Conservation (phyloP, 2,113 vertebrate species). For the Benitochromis conjunctus region DNA sequence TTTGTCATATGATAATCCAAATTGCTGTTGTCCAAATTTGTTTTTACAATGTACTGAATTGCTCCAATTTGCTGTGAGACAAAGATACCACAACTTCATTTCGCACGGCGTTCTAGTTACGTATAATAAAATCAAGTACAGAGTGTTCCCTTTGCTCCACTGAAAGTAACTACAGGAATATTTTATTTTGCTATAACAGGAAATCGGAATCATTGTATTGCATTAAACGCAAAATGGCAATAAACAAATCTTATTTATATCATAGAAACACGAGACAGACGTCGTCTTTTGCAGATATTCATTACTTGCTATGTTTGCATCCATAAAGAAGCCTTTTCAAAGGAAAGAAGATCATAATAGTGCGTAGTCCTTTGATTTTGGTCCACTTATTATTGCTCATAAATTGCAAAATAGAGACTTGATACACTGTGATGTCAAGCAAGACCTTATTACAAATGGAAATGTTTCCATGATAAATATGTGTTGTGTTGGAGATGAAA, state of each 20-base stretch:
- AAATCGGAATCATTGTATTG: conserved; percentile 27
- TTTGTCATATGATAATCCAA: conserved; percentile 28
- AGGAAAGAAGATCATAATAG: conserved; percentile 38
- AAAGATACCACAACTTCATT: conserved; percentile 11
- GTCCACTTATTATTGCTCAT: conserved; percentile 61
- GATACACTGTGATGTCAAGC: conserved; percentile 41
- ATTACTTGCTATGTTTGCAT: conserved; percentile 50
- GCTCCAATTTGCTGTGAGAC: not conserved
- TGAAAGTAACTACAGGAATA: not conserved
- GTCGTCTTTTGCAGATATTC: conserved; percentile 48
- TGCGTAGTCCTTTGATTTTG: conserved; percentile 57
- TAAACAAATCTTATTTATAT: conserved; percentile 54
- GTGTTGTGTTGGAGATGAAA: conserved; percentile 10
- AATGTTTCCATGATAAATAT: conserved; percentile 20
- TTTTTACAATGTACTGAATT: conserved; percentile 9
- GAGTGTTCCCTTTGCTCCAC: not conserved
- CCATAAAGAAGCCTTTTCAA: conserved; percentile 54
- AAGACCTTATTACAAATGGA: conserved; percentile 49
- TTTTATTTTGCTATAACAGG: conserved; percentile 9
- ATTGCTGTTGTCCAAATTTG: conserved; percentile 10
- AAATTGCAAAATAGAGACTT: conserved; percentile 56
- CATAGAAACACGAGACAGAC: conserved; percentile 42
- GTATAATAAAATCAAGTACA: conserved; percentile 10
- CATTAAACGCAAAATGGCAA: conserved; percentile 50
- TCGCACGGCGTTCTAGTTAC: not conserved